Evolutionary conservation across 2,888 invertebrate species (phyloP).

Genomic region (Tinea pellionella): DNA sequence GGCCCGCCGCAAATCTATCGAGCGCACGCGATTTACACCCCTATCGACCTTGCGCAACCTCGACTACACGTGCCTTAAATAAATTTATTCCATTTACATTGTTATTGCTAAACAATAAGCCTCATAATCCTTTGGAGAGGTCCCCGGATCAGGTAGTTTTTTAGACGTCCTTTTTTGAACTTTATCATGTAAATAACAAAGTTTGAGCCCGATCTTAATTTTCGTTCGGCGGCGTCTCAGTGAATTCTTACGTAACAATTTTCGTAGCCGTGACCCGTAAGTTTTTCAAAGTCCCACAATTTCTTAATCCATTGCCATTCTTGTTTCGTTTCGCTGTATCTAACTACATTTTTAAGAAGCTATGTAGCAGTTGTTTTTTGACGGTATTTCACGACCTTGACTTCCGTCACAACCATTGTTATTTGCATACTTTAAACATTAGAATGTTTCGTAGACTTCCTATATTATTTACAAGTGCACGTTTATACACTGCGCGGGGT

Average conservation of each 20-base stretch:
- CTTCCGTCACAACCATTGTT: not conserved
- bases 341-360: not conserved
- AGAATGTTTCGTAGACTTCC: not conserved
- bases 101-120: not conserved
- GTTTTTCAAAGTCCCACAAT: not conserved
- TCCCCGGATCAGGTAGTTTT: not conserved
- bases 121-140: not conserved
- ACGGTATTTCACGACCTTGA: not conserved
- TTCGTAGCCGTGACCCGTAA: slow-evolving; percentile 2
- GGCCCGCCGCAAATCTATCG: slow-evolving; percentile 8
- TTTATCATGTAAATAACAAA: slow-evolving; percentile 6
- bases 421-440: not conserved
- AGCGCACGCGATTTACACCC: not conserved
- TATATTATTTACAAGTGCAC: not conserved
- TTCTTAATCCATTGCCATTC: not conserved
- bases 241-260: not conserved
- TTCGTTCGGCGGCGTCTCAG: not conserved
- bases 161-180: not conserved
- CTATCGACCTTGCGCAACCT: not conserved
- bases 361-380: not conserved
- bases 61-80: not conserved
- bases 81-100: not conserved
- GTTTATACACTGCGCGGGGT: too few relatives aligned
- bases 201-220: not conserved
- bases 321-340: not conserved